Evolutionary conservation across 2,797 vertebrate species (phyloP).

Genomic region (Danio albolineatus): DNA sequence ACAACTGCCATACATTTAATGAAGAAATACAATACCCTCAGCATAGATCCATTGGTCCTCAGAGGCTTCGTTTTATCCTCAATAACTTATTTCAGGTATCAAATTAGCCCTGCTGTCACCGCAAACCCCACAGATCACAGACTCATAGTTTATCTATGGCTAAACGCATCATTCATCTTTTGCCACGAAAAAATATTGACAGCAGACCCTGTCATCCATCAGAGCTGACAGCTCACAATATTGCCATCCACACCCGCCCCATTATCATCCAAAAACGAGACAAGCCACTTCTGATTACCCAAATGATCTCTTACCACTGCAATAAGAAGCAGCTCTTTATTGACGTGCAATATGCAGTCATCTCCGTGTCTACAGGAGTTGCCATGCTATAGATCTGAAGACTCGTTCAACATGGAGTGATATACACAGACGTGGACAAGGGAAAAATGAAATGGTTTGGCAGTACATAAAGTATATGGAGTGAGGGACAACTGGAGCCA

Average conservation of each 20-base stretch:
- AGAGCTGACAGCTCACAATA: slow-evolving; percentile 51
- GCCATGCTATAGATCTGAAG: not conserved
- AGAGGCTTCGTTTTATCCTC: slow-evolving; percentile 18
- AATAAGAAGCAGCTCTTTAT: slow-evolving; percentile 26
- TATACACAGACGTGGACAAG: not conserved
- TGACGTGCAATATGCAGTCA: slow-evolving; percentile 31
- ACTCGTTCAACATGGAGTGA: slow-evolving; percentile 24
- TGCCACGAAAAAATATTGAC: slow-evolving; percentile 57
- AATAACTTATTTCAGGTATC: slow-evolving; percentile 30
- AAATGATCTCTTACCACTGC: slow-evolving; percentile 28
- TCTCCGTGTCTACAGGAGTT: slow-evolving; percentile 23
- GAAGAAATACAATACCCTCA: not conserved
- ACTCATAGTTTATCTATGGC: slow-evolving; percentile 51
- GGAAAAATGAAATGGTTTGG: not conserved
- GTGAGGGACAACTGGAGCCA: slow-evolving; percentile 3
- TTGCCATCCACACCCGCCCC: slow-evolving; percentile 39
- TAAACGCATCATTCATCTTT: slow-evolving; percentile 55
- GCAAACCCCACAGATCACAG: slow-evolving; percentile 26
- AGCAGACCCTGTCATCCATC: slow-evolving; percentile 57
- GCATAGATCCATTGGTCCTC: slow-evolving; percentile 2
- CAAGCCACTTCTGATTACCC: slow-evolving; percentile 12
- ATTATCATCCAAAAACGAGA: slow-evolving; percentile 40
- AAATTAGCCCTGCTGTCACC: slow-evolving; percentile 31
- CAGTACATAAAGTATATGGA: slow-evolving; percentile 39
- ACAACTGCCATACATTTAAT: slow-evolving; percentile 3